A percentile compares a stretch with the other conserved stretches of the same genome.
phyloP scores from a whole-genome alignment of 2,113 vertebrate genomes.

The Dolichallabes microphthalmus region DNA sequence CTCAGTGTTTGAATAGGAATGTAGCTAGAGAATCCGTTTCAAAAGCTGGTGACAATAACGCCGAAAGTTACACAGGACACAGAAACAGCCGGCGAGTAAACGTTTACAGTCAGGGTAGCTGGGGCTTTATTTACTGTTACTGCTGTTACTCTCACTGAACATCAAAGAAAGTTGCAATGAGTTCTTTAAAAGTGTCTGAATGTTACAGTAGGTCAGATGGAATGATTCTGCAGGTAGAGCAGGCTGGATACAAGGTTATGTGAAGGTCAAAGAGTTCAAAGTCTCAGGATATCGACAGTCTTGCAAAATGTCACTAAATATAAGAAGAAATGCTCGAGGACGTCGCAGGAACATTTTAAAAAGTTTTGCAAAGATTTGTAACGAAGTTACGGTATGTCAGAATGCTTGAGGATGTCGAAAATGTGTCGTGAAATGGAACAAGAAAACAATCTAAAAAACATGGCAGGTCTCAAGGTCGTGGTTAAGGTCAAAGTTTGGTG shows the following conservation, averaged over 20 bases:
- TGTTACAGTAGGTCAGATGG: neutral
- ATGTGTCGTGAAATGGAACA: neutral
- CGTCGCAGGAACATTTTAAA: conserved; percentile 57
- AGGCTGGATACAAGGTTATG: neutral
- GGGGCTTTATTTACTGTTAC: neutral
- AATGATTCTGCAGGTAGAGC: neutral
- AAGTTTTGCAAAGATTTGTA: conserved; percentile 49
- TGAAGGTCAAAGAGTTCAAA: neutral
- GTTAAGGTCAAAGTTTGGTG: neutral
- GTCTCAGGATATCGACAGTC: neutral
- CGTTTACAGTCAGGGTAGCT: neutral
- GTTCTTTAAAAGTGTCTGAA: neutral
- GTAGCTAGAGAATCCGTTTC: too few species aligned
- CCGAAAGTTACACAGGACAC: neutral
- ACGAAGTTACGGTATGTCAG: conserved; percentile 57
- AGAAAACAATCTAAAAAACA: neutral
- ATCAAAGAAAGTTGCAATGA: neutral
- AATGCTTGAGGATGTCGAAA: neutral
- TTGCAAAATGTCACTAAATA: conserved; percentile 34
- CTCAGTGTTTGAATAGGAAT: too few species aligned
- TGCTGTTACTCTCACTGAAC: too few species aligned
- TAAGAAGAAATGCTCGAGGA: conserved; percentile 46
- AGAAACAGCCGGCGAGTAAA: neutral
- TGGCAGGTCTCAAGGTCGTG: neutral
- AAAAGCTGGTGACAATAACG: neutral